These are phyloP conservation scores for Ceratotherium simum DNA, from an alignment of 2,113 vertebrate species.

Conservation along the genomic window DNA sequence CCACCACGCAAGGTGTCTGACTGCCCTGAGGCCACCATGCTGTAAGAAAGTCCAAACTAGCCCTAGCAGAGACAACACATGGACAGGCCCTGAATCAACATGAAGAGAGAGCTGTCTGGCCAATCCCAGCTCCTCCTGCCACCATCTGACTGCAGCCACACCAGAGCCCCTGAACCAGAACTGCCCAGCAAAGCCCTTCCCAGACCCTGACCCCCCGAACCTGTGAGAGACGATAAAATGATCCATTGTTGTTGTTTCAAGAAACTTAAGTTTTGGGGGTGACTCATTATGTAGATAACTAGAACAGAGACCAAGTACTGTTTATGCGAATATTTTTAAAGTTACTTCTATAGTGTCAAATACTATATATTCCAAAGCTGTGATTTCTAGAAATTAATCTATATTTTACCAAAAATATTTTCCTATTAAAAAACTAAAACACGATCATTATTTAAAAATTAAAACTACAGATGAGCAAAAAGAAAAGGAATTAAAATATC, in stretches of 20 bases:
- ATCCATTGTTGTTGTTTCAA: background rate
- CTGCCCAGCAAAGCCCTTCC: background rate
- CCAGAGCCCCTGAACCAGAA: background rate
- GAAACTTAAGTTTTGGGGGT: background rate
- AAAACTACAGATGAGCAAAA: background rate
- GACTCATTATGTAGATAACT: background rate
- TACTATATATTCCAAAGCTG: background rate
- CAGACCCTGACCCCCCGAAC: background rate
- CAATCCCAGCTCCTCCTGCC: background rate
- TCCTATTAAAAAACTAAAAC: conserved; percentile 23
- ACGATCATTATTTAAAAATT: background rate
- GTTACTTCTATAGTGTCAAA: background rate
- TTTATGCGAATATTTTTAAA: background rate
- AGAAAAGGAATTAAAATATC: background rate
- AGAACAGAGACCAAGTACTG: background rate
- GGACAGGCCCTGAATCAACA: background rate
- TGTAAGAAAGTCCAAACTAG: background rate
- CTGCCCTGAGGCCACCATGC: background rate
- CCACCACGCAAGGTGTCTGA: background rate
- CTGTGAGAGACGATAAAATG: background rate
- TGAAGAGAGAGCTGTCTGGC: background rate
- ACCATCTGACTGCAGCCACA: background rate
- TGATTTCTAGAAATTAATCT: conserved; percentile 17
- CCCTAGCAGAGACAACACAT: background rate
- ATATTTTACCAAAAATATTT: background rate